Evolutionary conservation across 2,888 invertebrate genomes (phyloP).

Genomic region (Parnassius glacialis): DNA sequence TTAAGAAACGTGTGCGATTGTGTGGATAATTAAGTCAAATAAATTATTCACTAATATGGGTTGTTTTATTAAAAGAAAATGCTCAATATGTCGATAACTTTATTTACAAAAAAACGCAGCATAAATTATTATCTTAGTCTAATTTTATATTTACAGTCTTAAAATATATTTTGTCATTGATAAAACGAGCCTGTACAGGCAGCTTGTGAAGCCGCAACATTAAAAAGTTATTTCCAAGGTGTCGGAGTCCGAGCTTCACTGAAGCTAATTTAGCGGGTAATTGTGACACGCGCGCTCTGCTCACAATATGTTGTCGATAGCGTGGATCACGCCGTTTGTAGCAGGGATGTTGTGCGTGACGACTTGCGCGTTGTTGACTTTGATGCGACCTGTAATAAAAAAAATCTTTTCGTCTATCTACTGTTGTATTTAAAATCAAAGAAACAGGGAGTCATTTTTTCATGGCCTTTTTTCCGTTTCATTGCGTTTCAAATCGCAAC

Average conservation of each 20-base stretch:
- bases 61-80: conserved; percentile 28
- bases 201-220: conserved; percentile 30
- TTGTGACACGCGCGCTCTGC: conserved; percentile 30
- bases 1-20: conserved; percentile 37
- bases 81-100: conserved; percentile 43
- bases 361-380: conserved; percentile 90
- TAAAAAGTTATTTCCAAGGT: conserved; percentile 23
- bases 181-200: conserved; percentile 20
- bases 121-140: conserved; percentile 72
- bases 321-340: conserved; percentile 93
- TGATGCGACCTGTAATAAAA: conserved; percentile 85
- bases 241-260: conserved; percentile 51
- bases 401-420: conserved; percentile 8
- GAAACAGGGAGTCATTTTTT: too few species aligned
- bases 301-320: conserved; percentile 83
- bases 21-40: conserved; percentile 33
- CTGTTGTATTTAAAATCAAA: too few species aligned
- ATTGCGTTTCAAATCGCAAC: too few species aligned
- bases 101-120: conserved; percentile 70
- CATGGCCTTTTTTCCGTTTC: too few species aligned
- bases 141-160: conserved; percentile 78
- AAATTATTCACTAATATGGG: conserved; percentile 13
- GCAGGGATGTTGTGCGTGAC: conserved; percentile 92
- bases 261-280: conserved; percentile 56
- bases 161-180: conserved; percentile 38